Evolutionary conservation across 1,140 invertebrate genomes (phyloP), one percentile per base, ranked within the genome.

Genomic region (Bacillus rossius): DNA sequence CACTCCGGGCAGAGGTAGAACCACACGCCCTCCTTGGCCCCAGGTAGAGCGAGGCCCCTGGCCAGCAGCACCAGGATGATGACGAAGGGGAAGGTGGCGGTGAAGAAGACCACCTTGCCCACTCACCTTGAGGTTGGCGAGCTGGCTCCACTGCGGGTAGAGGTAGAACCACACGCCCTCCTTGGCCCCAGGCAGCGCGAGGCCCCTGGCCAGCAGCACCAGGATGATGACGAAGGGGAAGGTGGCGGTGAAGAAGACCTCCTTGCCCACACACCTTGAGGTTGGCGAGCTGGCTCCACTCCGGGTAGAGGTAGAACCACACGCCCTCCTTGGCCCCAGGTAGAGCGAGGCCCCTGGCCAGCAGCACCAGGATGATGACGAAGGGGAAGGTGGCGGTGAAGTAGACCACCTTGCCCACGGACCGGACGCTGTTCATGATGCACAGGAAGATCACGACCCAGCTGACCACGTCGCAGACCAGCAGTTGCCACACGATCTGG

Each of bases 81-180:
- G n/a, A n/a, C n/a, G n/a, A n/a, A n/a, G n/a, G n/a, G n/a, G n/a
- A n/a, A n/a, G n/a, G n/a, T n/a, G n/a, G n/a, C n/a, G n/a, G n/a
- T n/a, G n/a, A n/a, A n/a, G n/a, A n/a, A n/a, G n/a, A n/a, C n/a
- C n/a, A n/a, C n/a, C n/a, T n/a, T n/a, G n/a, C n/a, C n/a, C 2
- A 47, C 60, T 67, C 69, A 83, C 81, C 70, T 81, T 82, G 20
- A 85, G 73, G 66, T 86, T 82, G 2, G 71, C 69, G 20, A 93
- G 73, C 61, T 85, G 81, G 14, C 80, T 66, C 89, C 89, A 95
- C 60, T 94, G 80, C 1, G 93, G 93, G 34, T 83, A 81, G 20
- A 96, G 79, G 67, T 92, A 96, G 75, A 89, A 93, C 19, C 80
- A 71, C 59, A 94, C 86, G 19, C 91, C 92, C 52, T 84, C 75